Percentiles rank a stretch among this genome's conserved stretches.
These are phyloP conservation scores for Bombus pyrosoma DNA, from an alignment of 1,140 invertebrate genomes.

Conservation along the genomic window DNA sequence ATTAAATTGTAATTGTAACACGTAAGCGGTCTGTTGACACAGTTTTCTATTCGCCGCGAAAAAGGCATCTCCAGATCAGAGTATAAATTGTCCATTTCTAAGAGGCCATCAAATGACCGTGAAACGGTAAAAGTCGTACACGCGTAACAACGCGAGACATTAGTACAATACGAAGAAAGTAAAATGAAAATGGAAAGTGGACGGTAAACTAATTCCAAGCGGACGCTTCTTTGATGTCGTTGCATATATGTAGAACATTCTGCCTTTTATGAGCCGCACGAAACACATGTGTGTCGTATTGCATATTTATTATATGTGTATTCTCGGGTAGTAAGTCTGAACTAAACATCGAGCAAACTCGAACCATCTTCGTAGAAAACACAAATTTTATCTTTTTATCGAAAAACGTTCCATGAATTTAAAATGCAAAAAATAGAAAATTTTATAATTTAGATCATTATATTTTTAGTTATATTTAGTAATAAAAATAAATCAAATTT, in stretches of 20 bases:
- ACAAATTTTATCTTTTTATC: no score
- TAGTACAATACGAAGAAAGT: constrained; percentile 50
- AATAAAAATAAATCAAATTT: no score
- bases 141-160: constrained; percentile 13
- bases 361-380: not conserved
- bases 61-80: not conserved
- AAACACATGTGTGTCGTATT: not conserved
- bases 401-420: no score
- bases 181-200: constrained; percentile 68
- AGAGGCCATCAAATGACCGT: not conserved
- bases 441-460: no score
- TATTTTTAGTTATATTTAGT: no score
- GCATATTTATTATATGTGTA: not conserved
- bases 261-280: not conserved
- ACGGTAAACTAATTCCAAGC: constrained; percentile 53
- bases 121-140: constrained; percentile 11
- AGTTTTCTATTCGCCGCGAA: not conserved
- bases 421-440: no score
- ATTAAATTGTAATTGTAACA: not conserved
- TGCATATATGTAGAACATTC: constrained; percentile 46
- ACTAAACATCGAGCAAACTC: not conserved
- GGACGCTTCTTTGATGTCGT: constrained; percentile 46
- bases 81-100: not conserved
- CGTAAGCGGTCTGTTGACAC: not conserved
- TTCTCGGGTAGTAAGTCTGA: not conserved